A percentile compares a stretch with the other conserved stretches of the same genome.
These are phyloP conservation scores for Synanthedon myopaeformis DNA, from an alignment of 2,888 invertebrate genomes.

Conservation along the genomic window DNA sequence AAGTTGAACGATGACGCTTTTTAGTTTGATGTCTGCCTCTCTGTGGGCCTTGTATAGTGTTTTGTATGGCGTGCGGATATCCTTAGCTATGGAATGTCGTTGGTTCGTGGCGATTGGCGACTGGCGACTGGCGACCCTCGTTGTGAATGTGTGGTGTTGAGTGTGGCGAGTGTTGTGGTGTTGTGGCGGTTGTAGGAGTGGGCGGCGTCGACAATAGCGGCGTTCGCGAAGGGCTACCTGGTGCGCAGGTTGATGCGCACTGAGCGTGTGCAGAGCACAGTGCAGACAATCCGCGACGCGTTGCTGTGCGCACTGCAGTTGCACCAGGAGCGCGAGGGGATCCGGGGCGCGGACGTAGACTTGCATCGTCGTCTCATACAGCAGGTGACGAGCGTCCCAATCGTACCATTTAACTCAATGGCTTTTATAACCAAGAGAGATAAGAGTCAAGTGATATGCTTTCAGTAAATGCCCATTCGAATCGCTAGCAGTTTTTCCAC, in stretches of 20 bases:
- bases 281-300: conserved; percentile 84
- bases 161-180: background rate
- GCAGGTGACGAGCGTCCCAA: conserved; percentile 60
- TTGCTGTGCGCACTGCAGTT: conserved; percentile 81
- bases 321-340: conserved; percentile 72
- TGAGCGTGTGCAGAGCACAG: conserved; percentile 81
- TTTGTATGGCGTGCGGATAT: background rate
- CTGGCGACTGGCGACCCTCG: too few species aligned
- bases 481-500: too few species aligned
- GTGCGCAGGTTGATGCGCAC: conserved; percentile 85
- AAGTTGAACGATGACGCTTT: too few species aligned
- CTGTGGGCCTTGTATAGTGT: background rate
- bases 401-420: too few species aligned
- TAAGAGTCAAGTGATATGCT: too few species aligned
- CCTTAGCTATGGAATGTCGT: too few species aligned
- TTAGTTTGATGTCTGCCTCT: too few species aligned
- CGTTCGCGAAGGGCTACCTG: conserved; percentile 80
- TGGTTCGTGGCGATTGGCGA: background rate
- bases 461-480: too few species aligned
- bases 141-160: conserved; percentile 5
- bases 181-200: conserved; percentile 42
- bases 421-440: too few species aligned
- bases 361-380: conserved; percentile 80
- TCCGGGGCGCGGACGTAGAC: conserved; percentile 75
- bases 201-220: conserved; percentile 77